Conservation (phyloP, 2,888 invertebrate species). For the Tortrix viridana region DNA sequence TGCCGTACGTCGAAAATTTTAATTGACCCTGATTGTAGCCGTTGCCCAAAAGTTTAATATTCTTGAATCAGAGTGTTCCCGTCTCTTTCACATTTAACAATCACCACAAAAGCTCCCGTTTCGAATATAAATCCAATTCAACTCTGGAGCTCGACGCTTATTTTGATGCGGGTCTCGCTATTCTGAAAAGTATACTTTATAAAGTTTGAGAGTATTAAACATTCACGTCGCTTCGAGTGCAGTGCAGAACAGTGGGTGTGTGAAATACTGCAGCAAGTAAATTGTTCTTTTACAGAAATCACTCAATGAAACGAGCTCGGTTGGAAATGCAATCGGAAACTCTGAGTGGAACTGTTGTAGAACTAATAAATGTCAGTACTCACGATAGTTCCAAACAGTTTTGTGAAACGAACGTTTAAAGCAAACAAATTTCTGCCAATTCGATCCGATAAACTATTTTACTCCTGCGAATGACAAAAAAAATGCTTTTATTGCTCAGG, state of each 20-base stretch:
- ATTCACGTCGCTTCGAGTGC: constrained; percentile 10
- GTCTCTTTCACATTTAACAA: constrained; percentile 18
- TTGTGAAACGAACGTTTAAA: constrained; percentile 10
- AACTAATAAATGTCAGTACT: constrained; percentile 34
- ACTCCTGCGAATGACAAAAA: background rate
- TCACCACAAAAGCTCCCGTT: constrained; percentile 10
- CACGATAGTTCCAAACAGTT: constrained; percentile 23
- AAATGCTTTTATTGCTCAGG: too few relatives aligned
- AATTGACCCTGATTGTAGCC: background rate
- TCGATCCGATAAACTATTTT: background rate
- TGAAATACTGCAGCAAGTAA: constrained; percentile 7
- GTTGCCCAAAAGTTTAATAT: background rate
- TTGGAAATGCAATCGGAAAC: constrained; percentile 29
- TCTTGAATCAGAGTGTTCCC: constrained; percentile 17
- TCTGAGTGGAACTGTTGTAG: constrained; percentile 21
- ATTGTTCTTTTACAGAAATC: constrained; percentile 5
- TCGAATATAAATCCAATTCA: constrained; percentile 26
- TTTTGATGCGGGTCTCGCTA: constrained; percentile 14
- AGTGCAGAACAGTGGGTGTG: constrained; percentile 1
- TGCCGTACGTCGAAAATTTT: too few relatives aligned
- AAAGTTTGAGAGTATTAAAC: constrained; percentile 13
- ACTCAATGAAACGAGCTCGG: constrained; percentile 10
- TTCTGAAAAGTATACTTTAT: constrained; percentile 15
- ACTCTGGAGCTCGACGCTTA: constrained; percentile 10
- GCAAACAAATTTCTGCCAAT: constrained; percentile 5